Evolutionary conservation across 1,140 invertebrate species (phyloP), one percentile per base, ranked within the genome.

Genomic region (Neodiprion lecontei): DNA sequence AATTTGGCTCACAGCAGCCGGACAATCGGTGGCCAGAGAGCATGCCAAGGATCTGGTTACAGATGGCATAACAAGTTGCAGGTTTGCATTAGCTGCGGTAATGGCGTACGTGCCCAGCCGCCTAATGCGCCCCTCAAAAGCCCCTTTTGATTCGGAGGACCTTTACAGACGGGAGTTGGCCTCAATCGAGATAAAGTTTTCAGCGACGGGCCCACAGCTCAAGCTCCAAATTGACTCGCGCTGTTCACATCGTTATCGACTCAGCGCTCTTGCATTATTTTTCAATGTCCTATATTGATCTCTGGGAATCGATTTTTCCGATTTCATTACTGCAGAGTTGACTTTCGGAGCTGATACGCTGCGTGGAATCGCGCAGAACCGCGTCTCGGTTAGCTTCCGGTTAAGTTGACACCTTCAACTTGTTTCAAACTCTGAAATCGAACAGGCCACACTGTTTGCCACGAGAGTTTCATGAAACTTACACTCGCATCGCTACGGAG

Each of bases 91-190:
- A 83, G 83, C 81, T 79, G 76, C 75, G 79, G 78, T 86, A 86
- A 85, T 86, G 81, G 84, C 76, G 82, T 84, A 84, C 83, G 84
- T 86, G 83, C 83, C 82, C 80, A 79, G 80, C 82, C 81, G 79
- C 80, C 81, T 80, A 80, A 81, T 83, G 81, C 75, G 75, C 76
- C 74, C 53, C 53, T 61, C 53, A 9, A 61, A 61, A 61, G 53
- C 53, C 53, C 53, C 53, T 61, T 61, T 61, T 14, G 53, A 61
- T 61, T 61, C 53, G 11, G n/a, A 61, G 53, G 53, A 61, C 53
- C 53, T 12, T 14, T 61, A 61, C 53, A 61, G n/a, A 9, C 4
- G 9, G 53, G 11, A 61, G 4, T 17, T 5, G n/a, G 11, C 0
- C 8, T 40, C 53, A 12, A 61, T 61, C 11, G 11, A 12, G 53